phyloP scores from a whole-genome alignment of 2,113 vertebrate genomes.

The Nycticebus coucang region DNA sequence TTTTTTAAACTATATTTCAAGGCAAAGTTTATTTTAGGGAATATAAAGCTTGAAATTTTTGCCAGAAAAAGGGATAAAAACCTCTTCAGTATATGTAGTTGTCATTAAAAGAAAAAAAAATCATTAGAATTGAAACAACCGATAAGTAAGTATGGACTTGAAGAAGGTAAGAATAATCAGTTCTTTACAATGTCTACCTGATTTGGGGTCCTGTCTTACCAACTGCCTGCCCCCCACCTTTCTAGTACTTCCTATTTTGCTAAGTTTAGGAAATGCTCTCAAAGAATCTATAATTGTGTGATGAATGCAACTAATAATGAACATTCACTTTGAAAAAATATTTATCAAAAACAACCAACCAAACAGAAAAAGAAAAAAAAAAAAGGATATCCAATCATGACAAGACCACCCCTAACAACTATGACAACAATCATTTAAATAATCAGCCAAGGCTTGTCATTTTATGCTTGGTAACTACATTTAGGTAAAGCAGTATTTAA shows the following conservation, averaged over 20 bases:
- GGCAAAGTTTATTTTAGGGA: conserved; percentile 43
- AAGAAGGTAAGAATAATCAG: background rate
- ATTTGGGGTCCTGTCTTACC: background rate
- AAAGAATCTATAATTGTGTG: background rate
- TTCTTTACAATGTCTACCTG: background rate
- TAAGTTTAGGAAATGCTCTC: background rate
- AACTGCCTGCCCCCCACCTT: background rate
- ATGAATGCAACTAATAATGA: background rate
- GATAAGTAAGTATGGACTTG: background rate
- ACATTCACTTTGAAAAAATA: background rate
- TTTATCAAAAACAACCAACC: background rate
- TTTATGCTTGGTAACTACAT: background rate
- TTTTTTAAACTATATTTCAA: conserved; percentile 23
- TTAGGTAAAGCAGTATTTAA: background rate
- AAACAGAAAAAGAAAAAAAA: background rate
- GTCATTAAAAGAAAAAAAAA: conserved; percentile 60
- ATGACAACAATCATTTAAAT: background rate
- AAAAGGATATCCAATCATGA: background rate
- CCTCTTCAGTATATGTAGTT: background rate
- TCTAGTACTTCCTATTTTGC: background rate
- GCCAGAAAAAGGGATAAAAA: conserved; percentile 40
- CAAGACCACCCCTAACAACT: background rate
- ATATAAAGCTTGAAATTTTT: background rate
- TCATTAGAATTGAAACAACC: conserved; percentile 15
- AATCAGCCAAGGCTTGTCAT: background rate